Base-by-base conservation (phyloP, 2,113 vertebrate genomes). In the Thryonomys swinderianus region DNA sequence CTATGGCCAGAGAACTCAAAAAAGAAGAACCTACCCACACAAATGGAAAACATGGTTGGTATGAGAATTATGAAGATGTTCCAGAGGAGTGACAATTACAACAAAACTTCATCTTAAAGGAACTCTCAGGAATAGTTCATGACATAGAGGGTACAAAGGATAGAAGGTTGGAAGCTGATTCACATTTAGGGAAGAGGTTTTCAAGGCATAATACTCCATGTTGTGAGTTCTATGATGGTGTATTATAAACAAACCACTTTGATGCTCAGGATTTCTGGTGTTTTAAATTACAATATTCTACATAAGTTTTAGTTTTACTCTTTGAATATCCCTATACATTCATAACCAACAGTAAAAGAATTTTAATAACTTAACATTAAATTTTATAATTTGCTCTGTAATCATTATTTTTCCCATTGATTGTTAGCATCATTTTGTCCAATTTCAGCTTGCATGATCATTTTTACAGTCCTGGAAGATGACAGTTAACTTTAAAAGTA, bases 251-350 rank as follows among this genome's bases (percentile, higher is more conserved):
- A 45, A 48, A 81, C 27, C 69, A 74, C 69, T 81, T 92, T 30
- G n/a, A 61, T 85, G 78, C 61, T 87, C 32, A 55, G 53, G 37
- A 51, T 83, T 86, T 88, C 86, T 79, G n/a, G 74, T 69, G 30
- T 91, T 91, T 85, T 85, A 88, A 90, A 34, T 76, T 55, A 83
- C 32, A 71, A 18, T 27, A 1, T 64, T 30, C 51, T 74, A 51
- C 59, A 84, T 84, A 95, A 53, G 62, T 76, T 88, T 25, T 23
- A 66, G 21, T 64, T 91, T 81, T 82, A 87, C 32, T 80, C 51
- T 59, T 84, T 95, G 87, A 64, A 57, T 78, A 82, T 82, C 40
- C 53, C 42, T 67, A 40, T n/a, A 20, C 34, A 37, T 27, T 84
- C 82, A 57, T 48, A 85, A 61, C 20, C 27, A 62, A 67, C 30